Percentiles rank a stretch among this genome's conserved stretches.
Evolutionary conservation across 2,113 vertebrate species (phyloP).

Genomic region (Rhombomys opimus): DNA sequence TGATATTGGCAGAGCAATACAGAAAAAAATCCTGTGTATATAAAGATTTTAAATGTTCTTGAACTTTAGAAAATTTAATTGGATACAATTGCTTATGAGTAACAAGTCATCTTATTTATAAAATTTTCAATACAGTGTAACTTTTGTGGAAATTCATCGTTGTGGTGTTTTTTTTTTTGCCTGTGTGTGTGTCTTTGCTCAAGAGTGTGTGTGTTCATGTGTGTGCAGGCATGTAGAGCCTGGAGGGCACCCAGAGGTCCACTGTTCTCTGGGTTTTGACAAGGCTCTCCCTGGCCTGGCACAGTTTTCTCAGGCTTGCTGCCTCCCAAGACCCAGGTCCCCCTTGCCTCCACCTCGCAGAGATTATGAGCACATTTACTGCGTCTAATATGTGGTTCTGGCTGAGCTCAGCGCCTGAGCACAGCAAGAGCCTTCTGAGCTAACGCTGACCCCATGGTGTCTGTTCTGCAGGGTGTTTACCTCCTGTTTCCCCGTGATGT

Average conservation of each 20-base stretch:
- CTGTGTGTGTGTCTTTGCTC: neutral
- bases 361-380: neutral
- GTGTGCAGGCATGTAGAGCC: neutral
- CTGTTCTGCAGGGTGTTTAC: neutral
- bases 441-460: neutral
- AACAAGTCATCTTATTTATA: neutral
- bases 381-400: neutral
- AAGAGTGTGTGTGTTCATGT: too few species aligned
- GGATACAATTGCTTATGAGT: neutral
- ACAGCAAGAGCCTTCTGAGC: neutral
- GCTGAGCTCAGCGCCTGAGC: neutral
- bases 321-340: neutral
- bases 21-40: conserved; percentile 91
- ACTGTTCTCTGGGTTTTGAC: neutral
- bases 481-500: conserved; percentile 30
- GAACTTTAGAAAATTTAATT: conserved; percentile 27
- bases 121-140: neutral
- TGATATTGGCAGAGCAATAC: conserved; percentile 90
- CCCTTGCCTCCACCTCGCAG: neutral
- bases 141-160: conserved; percentile 33
- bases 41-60: conserved; percentile 52
- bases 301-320: neutral
- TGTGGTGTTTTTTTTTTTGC: neutral
- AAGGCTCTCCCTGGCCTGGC: neutral
- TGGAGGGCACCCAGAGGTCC: neutral